Base-by-base conservation (phyloP, 2,797 vertebrate species). In the Chaunax sp. region DNA sequence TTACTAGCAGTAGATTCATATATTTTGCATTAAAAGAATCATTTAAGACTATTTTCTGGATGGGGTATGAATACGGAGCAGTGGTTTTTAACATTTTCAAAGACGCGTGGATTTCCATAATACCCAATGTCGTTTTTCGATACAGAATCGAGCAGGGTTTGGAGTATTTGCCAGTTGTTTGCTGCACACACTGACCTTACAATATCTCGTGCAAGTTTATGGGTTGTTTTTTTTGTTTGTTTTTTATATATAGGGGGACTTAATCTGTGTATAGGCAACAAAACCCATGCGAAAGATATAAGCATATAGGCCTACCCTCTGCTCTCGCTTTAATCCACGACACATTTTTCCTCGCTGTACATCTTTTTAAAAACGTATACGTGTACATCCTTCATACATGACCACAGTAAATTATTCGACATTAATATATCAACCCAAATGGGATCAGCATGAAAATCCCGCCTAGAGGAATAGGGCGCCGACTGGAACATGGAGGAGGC, bases 391-490 rank as follows among this genome's bases (percentile, higher is more conserved):
- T 64, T 69, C 28, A 40, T 51, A 13, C 47, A 80, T 47, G 47
- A 41, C 23, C 16, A 46, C 30, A 52, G 30, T 77, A 53, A 72
- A 75, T 75, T 69, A 26, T 57, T 13, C 28, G 49, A 3, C 14
- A 64, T 82, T 76, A 53, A 64, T 66, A 70, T 70, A 56, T 74
- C n/a, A 66, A 64, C 54, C 10, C 26, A 72, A 73, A 79, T 40
- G 26, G 58, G 38, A 43, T 58, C 33, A 38, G 13, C 25, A 51
- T 44, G 28, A 58, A 67, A 51, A 55, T 0, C 20, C 49, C 20
- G 40, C 41, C 41, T 65, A 12, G 44, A 25, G 10, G 56, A 47
- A 61, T 56, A 63, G 72, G 69, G 64, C 81, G 64, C 66, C 62
- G 66, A 23, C 37, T 41, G 37, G 61, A 50, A 66, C 53, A 35